Evolutionary conservation across 92 coral and sea anemone genomes (phyloP).

Genomic region (Virgularia gustaviana): DNA sequence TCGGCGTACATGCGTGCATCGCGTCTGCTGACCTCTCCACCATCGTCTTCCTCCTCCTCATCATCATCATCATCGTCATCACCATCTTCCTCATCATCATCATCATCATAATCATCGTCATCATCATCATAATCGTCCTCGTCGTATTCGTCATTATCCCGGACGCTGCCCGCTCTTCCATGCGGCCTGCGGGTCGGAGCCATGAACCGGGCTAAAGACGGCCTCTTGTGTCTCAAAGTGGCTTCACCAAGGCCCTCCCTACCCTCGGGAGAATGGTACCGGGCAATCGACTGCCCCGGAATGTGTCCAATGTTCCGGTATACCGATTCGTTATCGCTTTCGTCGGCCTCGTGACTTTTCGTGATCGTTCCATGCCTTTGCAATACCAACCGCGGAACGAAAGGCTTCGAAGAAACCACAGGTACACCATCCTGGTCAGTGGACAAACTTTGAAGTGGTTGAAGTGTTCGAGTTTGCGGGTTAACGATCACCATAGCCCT

Average conservation of each 20-base stretch:
- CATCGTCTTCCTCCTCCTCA: constrained; percentile 2
- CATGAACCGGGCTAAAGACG: too few species aligned
- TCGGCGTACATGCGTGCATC: constrained; percentile 7
- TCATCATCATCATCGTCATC: constrained; percentile 15
- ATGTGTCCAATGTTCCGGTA: constrained; percentile 35
- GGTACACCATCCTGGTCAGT: too few species aligned
- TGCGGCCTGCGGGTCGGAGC: too few species aligned
- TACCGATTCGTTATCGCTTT: too few species aligned
- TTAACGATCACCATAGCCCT: background rate
- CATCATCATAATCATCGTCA: background rate
- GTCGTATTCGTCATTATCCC: background rate
- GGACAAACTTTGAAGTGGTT: too few species aligned
- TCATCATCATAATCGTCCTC: background rate
- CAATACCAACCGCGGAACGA: background rate
- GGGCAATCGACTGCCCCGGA: constrained; percentile 3
- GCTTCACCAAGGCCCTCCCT: background rate
- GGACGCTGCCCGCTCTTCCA: background rate
- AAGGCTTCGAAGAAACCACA: background rate
- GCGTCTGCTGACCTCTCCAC: background rate
- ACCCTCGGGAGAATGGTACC: background rate
- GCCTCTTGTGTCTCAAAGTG: constrained; percentile 20
- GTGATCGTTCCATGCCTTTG: constrained; percentile 7
- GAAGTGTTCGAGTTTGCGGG: background rate
- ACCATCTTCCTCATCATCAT: background rate
- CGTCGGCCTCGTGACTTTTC: constrained; percentile 16